These are phyloP conservation scores for Gnatocerus cornutus DNA, from an alignment of 2,888 invertebrate species.

Conservation along the genomic window DNA sequence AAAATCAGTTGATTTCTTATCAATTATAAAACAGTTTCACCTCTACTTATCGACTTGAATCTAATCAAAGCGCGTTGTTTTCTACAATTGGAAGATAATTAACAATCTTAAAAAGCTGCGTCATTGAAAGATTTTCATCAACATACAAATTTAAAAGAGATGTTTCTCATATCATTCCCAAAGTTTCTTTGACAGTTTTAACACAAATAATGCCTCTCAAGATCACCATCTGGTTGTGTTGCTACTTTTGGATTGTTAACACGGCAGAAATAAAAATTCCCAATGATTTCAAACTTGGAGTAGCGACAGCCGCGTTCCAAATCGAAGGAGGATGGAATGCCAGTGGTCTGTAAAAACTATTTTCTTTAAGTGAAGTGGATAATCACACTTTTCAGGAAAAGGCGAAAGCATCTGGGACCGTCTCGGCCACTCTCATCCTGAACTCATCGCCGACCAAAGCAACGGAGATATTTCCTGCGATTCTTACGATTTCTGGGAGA, in stretches of 20 bases:
- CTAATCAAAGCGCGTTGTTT: no score
- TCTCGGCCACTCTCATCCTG: slow-evolving; percentile 74
- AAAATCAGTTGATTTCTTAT: no score
- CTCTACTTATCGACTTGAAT: no score
- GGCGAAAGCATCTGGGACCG: slow-evolving; percentile 81
- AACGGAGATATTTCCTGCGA: slow-evolving; percentile 80
- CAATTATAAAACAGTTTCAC: no score
- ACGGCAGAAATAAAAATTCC: slow-evolving; percentile 55
- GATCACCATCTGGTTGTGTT: slow-evolving; percentile 1
- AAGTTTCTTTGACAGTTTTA: not conserved
- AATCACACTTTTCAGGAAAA: slow-evolving; percentile 72
- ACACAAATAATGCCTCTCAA: slow-evolving; percentile 10
- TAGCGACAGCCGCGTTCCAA: slow-evolving; percentile 72
- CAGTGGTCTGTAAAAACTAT: slow-evolving; percentile 66
- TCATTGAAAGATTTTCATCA: slow-evolving; percentile 15
- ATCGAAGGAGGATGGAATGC: slow-evolving; percentile 73
- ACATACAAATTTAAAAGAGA: slow-evolving; percentile 26
- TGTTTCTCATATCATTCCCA: not conserved
- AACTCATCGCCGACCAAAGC: slow-evolving; percentile 71
- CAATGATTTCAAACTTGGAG: slow-evolving; percentile 62
- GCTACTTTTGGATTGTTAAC: not conserved
- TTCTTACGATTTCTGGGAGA: slow-evolving; percentile 77
- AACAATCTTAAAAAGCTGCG: no score
- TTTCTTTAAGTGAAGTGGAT: no score
- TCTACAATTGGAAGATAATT: no score